phyloP scores from a whole-genome alignment of 2,113 vertebrate genomes.

The Callithrix jacchus region DNA sequence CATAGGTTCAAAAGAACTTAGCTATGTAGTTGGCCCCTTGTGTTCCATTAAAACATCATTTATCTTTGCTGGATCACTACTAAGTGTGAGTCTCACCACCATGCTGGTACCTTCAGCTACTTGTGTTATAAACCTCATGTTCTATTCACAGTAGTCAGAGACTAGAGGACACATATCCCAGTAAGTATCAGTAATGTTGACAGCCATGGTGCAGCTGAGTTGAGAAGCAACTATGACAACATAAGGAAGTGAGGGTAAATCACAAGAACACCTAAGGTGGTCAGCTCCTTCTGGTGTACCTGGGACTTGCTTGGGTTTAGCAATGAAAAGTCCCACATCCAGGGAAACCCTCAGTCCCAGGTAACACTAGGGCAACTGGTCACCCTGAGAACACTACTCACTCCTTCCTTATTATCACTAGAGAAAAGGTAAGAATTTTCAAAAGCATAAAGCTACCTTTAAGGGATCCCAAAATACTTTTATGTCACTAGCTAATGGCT shows the following conservation, averaged over 20 bases:
- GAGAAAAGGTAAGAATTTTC: background rate
- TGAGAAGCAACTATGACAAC: background rate
- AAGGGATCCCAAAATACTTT: background rate
- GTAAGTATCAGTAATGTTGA: background rate
- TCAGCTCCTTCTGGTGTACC: background rate
- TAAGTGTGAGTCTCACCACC: background rate
- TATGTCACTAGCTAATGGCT: background rate
- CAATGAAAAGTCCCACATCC: background rate
- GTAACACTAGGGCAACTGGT: background rate
- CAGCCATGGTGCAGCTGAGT: background rate
- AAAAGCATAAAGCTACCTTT: background rate
- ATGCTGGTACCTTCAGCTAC: background rate
- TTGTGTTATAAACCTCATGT: background rate
- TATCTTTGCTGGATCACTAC: background rate
- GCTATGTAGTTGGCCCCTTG: background rate
- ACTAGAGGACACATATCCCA: background rate
- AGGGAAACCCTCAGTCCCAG: background rate
- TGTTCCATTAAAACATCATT: background rate
- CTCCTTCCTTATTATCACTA: background rate
- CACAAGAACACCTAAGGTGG: background rate
- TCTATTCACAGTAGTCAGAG: background rate
- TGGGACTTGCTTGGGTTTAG: background rate
- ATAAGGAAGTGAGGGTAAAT: background rate
- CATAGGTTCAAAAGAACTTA: background rate
- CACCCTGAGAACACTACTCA: background rate